Evolutionary conservation across 2,797 vertebrate species (phyloP).

Genomic region (Melanotaenia nigrans): DNA sequence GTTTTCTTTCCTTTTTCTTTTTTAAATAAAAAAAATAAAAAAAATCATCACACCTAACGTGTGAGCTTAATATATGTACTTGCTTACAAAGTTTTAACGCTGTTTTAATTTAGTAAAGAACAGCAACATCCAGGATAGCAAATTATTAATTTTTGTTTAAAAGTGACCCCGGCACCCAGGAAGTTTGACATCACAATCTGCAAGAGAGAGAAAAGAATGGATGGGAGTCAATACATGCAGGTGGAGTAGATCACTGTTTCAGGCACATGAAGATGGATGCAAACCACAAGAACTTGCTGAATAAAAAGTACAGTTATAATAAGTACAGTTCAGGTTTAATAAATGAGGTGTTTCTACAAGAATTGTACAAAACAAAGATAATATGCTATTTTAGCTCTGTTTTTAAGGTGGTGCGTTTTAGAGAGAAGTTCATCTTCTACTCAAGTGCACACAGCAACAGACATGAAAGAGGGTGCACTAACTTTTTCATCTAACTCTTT

Average conservation of each 20-base stretch:
- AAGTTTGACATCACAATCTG: slow-evolving; percentile 96
- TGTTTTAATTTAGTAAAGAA: slow-evolving; percentile 75
- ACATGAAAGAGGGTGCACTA: too few relatives aligned
- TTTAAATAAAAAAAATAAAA: slow-evolving; percentile 82
- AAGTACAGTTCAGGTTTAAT: neutral
- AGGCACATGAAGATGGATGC: slow-evolving; percentile 58
- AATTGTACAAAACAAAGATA: too few relatives aligned
- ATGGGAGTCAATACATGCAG: slow-evolving; percentile 86
- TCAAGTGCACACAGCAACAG: too few relatives aligned
- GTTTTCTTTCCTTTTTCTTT: slow-evolving; percentile 58
- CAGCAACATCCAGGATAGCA: slow-evolving; percentile 76
- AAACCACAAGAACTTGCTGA: slow-evolving; percentile 38
- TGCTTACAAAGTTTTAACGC: slow-evolving; percentile 69
- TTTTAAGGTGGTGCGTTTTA: too few relatives aligned
- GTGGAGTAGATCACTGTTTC: slow-evolving; percentile 68
- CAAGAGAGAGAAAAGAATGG: slow-evolving; percentile 83
- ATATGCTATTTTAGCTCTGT: too few relatives aligned
- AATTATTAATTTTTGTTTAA: slow-evolving; percentile 78
- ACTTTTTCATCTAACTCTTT: too few relatives aligned
- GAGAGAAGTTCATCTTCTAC: too few relatives aligned
- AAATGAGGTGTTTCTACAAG: neutral
- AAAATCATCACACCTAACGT: slow-evolving; percentile 71
- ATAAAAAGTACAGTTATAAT: too few relatives aligned
- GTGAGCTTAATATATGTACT: slow-evolving; percentile 64
- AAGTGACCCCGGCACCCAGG: slow-evolving; percentile 90